Evolutionary conservation across 2,113 vertebrate genomes (phyloP).

Genomic region (Prunella fulvescens): DNA sequence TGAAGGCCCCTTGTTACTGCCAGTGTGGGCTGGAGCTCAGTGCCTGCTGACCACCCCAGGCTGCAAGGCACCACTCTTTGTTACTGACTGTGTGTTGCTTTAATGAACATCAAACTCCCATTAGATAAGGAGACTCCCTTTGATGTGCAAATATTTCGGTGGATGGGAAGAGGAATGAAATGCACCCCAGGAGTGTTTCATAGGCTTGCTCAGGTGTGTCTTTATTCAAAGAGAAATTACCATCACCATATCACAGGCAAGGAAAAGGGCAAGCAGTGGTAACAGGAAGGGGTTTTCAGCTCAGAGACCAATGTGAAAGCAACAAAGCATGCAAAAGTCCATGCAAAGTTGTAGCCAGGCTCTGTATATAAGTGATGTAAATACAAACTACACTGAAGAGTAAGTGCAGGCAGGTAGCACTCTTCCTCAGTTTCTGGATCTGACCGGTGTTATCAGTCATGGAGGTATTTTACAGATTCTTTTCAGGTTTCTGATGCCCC

Average conservation of each 20-base stretch:
- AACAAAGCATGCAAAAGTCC: background rate
- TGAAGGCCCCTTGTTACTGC: background rate
- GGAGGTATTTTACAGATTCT: background rate
- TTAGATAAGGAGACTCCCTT: background rate
- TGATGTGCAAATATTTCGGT: background rate
- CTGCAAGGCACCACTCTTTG: background rate
- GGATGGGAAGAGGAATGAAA: background rate
- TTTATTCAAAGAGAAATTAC: background rate
- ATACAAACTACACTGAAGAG: background rate
- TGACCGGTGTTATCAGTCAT: background rate
- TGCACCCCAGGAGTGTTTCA: background rate
- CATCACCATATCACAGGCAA: rapidly evolving
- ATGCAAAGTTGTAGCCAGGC: background rate
- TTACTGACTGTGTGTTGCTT: background rate
- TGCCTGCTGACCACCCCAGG: rapidly evolving
- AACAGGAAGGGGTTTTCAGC: background rate
- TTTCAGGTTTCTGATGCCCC: background rate
- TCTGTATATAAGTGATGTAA: background rate
- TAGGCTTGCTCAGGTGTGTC: background rate
- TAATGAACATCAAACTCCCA: background rate
- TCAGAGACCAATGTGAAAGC: background rate
- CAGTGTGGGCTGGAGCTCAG: background rate
- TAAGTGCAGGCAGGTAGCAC: background rate
- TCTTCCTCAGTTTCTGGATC: background rate
- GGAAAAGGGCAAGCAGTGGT: background rate